Evolutionary conservation across 2,888 invertebrate species (phyloP), one percentile per base, ranked within the genome.

Genomic region (Ormyrus labotus): DNA sequence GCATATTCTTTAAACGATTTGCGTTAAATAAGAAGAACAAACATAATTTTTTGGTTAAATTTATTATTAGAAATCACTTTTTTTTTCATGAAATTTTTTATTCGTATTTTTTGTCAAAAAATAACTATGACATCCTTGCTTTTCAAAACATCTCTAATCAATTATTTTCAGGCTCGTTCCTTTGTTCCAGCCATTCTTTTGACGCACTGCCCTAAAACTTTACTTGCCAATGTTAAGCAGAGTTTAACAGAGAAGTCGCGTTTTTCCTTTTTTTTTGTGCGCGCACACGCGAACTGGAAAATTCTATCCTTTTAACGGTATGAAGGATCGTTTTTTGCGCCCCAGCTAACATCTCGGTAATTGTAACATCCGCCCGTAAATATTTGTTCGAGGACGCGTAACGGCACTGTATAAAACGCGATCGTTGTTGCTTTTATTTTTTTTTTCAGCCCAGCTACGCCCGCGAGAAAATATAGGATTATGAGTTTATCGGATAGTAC

Each of bases 221-320:
- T 34, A 2, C 34, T 34, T 34, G 34, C 34, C 34, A 34, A 34
- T 34, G 34, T 34, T 34, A 34, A 34, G 34, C 34, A 1, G 19
- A n/a, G n/a, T n/a, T n/a, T n/a, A 19, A 19, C 19, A 19, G 68
- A 55, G 69, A 45, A 19, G 13, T 8, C 34, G 67, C 67, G 13
- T 19, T 53, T 58, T 11, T 50, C 34, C 19, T 60, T 58, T 70
- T 70, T 50, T 6, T 48, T 6, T 6, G 5, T 7, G 5, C 10
- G 45, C n/a, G 55, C 9, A 47, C 6, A 11, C 13, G 45, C 9
- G 19, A 60, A 61, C 61, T 67, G 53, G 19, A 76, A 61, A 60
- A 68, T 76, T 76, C 47, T n/a, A 76, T 61, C 75, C 75, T 76
- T 68, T 78, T 71, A 78, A 71, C 58, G 53, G 58, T 60, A 60